Evolutionary conservation across 2,888 invertebrate genomes (phyloP), one percentile per base, ranked within the genome.

Genomic region (Cheilosia urbana): DNA sequence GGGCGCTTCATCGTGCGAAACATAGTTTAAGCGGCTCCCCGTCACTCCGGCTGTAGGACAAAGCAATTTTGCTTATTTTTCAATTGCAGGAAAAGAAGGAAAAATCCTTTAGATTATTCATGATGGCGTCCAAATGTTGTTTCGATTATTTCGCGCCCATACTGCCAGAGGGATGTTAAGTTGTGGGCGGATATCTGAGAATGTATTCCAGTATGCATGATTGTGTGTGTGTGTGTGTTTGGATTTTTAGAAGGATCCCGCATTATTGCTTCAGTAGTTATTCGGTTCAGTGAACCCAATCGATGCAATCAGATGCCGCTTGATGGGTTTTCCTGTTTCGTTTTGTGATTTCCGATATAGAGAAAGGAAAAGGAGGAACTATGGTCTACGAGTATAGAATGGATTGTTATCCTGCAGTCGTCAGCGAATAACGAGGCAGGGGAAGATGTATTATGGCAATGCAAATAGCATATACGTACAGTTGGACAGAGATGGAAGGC

Each of bases 311-410:
- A 84, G 84, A 79, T 84, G 84, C 65, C 68, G 79, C 84, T 84
- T 84, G 84, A 84, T 84, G 84, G 84, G 84, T 84, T 84, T 84
- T 84, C 84, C 84, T 84, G 79, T 84, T 79, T 84, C 84, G 65
- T 79, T 79, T 84, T 84, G 79, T 84, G 84, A 84, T 84, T 84
- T 84, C 79, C 79, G 84, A 75, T 84, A 65, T 51, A 75, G 58
- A 69, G 73, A 62, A 73, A 68, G 57, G 42, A 83, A 57, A 69
- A 83, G 62, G 78, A 73, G 57, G 47, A 83, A 55, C 51, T 81
- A 47, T 40, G 49, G 57, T 55, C 47, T 24, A 11, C 11, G 17
- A 7, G 21, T 21, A 24, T 9, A 53, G 55, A 57, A 51, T 57
- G 62, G 73, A 79, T 69, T 79, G 79, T 75, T 79, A 84, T 79